A percentile compares a stretch with the other conserved stretches of the same genome.
Evolutionary conservation across 2,888 invertebrate species (phyloP).

Genomic region (Carabus problematicus): DNA sequence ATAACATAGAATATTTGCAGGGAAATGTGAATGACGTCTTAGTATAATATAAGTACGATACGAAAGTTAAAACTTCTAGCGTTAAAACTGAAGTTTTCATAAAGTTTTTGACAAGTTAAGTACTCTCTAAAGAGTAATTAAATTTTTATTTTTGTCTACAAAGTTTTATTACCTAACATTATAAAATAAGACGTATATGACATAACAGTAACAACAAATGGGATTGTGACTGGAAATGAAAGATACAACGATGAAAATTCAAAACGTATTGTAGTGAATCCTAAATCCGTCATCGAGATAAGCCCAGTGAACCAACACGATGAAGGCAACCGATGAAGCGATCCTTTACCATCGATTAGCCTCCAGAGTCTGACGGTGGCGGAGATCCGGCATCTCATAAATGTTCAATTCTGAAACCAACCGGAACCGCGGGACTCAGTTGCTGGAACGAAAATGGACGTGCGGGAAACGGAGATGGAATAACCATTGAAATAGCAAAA

Average conservation of each 20-base stretch:
- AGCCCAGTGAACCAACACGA: constrained; percentile 3
- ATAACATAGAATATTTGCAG: no score
- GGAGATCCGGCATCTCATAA: constrained; percentile 34
- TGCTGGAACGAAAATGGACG: not conserved
- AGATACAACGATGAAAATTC: constrained; percentile 5
- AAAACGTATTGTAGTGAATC: no score
- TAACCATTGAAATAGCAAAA: no score
- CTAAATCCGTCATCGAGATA: no score
- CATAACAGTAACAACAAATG: constrained; percentile 11
- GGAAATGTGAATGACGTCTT: no score
- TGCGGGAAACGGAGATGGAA: no score
- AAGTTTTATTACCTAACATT: not conserved
- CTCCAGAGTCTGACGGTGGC: constrained; percentile 12
- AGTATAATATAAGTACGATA: no score
- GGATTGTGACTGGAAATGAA: constrained; percentile 2
- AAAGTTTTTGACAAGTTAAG: no score
- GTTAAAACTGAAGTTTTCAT: no score
- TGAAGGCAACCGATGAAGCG: constrained; percentile 25
- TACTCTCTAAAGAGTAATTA: constrained; percentile 7
- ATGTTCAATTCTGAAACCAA: constrained; percentile 31
- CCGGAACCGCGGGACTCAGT: constrained; percentile 5
- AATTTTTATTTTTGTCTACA: constrained; percentile 11
- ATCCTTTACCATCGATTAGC: constrained; percentile 33
- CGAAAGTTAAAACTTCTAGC: no score
- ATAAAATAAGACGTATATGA: not conserved